Evolutionary conservation across 1,140 invertebrate genomes (phyloP).

Genomic region (Delia radicum): DNA sequence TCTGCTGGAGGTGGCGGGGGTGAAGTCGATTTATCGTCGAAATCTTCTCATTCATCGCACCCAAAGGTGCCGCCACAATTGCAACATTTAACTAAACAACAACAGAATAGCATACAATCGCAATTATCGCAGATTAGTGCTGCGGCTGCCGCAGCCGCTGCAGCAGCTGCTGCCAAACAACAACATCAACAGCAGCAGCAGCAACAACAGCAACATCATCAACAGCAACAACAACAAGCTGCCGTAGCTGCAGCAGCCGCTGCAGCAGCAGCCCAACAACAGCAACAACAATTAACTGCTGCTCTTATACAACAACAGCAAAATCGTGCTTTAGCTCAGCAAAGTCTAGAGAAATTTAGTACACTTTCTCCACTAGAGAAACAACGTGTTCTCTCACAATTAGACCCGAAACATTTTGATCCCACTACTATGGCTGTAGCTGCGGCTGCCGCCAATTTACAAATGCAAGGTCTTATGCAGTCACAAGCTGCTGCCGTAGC

Average conservation of each 20-base stretch:
- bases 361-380: slow-evolving; percentile 59
- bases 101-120: slow-evolving; percentile 51
- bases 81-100: slow-evolving; percentile 51
- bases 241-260: slow-evolving; percentile 30
- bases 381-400: slow-evolving; percentile 58
- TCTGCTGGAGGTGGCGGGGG: slow-evolving; percentile 19
- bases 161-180: slow-evolving; percentile 37
- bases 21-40: slow-evolving; percentile 46
- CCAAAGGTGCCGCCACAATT: slow-evolving; percentile 42
- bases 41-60: slow-evolving; percentile 26
- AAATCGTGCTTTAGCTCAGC: slow-evolving; percentile 60
- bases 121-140: slow-evolving; percentile 48
- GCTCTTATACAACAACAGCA: slow-evolving; percentile 62
- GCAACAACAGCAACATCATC: slow-evolving; percentile 40
- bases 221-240: slow-evolving; percentile 45
- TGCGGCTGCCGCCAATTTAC: slow-evolving; percentile 50
- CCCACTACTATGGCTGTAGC: slow-evolving; percentile 46
- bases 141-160: slow-evolving; percentile 37
- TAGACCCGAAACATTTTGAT: slow-evolving; percentile 56
- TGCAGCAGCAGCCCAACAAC: slow-evolving; percentile 31
- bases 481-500: slow-evolving; percentile 37
- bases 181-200: slow-evolving; percentile 48
- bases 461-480: slow-evolving; percentile 50
- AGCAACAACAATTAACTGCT: slow-evolving; percentile 55
- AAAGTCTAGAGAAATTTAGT: slow-evolving; percentile 61